These are phyloP conservation scores for Agrypnus murinus DNA, from an alignment of 2,888 invertebrate genomes.

Conservation along the genomic window DNA sequence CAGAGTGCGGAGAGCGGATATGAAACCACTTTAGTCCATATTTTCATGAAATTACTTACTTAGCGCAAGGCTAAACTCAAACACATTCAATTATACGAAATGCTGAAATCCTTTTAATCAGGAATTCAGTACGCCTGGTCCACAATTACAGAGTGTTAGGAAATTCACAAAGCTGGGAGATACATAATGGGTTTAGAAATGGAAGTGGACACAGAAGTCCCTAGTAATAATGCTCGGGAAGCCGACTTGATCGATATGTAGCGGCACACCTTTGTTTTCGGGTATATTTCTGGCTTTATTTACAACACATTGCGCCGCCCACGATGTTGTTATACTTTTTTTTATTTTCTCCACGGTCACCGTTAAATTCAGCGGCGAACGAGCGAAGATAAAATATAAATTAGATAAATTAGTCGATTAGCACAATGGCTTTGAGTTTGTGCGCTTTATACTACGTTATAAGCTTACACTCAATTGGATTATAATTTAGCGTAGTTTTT, in stretches of 20 bases:
- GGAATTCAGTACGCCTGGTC: constrained; percentile 59
- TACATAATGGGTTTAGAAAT: constrained; percentile 51
- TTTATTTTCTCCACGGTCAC: constrained; percentile 15
- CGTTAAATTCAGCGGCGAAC: constrained; percentile 22
- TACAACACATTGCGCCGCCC: constrained; percentile 17
- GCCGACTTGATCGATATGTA: constrained; percentile 47
- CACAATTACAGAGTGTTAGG: constrained; percentile 60
- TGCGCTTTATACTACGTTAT: constrained; percentile 18
- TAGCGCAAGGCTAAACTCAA: constrained; percentile 57
- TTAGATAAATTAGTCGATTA: constrained; percentile 33
- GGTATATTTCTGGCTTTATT: constrained; percentile 33
- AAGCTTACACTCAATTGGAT: constrained; percentile 31
- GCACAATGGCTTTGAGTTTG: constrained; percentile 11
- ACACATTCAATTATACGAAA: constrained; percentile 63
- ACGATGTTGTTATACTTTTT: constrained; percentile 3
- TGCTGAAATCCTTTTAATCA: constrained; percentile 64
- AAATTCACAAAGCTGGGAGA: constrained; percentile 59
- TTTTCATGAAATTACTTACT: constrained; percentile 56
- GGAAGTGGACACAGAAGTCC: constrained; percentile 52
- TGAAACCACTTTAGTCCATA: constrained; percentile 49
- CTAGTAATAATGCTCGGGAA: constrained; percentile 40
- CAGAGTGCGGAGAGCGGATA: constrained; percentile 46
- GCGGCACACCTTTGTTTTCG: constrained; percentile 49
- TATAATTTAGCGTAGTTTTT: constrained; percentile 30
- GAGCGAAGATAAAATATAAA: constrained; percentile 28